These are phyloP conservation scores for Oryzias sinensis DNA, from an alignment of 2,797 vertebrate genomes.

Conservation along the genomic window DNA sequence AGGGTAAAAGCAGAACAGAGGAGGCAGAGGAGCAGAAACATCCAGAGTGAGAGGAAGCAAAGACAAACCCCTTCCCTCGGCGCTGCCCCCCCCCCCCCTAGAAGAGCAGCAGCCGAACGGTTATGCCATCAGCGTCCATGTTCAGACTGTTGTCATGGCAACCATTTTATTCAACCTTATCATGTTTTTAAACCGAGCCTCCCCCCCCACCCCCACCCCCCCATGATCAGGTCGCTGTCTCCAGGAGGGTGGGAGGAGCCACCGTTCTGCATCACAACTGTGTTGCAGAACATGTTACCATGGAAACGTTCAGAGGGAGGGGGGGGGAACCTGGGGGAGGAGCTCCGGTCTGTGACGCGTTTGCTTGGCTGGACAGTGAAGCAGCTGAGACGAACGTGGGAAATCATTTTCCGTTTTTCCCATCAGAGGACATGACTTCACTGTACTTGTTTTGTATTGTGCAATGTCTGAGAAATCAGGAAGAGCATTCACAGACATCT, in stretches of 20 bases:
- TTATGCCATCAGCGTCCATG: constrained; percentile 79
- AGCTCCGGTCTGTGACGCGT: no score
- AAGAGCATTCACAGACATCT: background rate
- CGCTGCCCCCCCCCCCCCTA: constrained; percentile 28
- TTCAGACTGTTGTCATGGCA: constrained; percentile 78
- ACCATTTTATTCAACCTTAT: constrained; percentile 63
- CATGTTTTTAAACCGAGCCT: constrained; percentile 74
- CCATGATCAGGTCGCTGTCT: no score
- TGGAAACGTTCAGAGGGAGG: no score
- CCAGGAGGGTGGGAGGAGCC: background rate
- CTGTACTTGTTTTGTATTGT: background rate
- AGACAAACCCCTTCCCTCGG: constrained; percentile 33
- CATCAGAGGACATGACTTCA: no score
- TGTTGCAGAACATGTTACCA: no score
- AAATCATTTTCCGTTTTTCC: no score
- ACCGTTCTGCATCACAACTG: constrained; percentile 2
- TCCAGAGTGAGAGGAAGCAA: constrained; percentile 36
- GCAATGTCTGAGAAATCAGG: constrained; percentile 1
- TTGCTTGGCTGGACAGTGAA: no score
- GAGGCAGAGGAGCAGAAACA: constrained; percentile 52
- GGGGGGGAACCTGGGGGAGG: no score
- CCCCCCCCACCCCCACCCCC: constrained; percentile 21
- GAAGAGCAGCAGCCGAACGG: constrained; percentile 63
- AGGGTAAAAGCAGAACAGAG: constrained; percentile 54
- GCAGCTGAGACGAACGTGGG: no score